Evolutionary conservation across 2,888 invertebrate species (phyloP), one percentile per base, ranked within the genome.

Genomic region (Volucella inanis): DNA sequence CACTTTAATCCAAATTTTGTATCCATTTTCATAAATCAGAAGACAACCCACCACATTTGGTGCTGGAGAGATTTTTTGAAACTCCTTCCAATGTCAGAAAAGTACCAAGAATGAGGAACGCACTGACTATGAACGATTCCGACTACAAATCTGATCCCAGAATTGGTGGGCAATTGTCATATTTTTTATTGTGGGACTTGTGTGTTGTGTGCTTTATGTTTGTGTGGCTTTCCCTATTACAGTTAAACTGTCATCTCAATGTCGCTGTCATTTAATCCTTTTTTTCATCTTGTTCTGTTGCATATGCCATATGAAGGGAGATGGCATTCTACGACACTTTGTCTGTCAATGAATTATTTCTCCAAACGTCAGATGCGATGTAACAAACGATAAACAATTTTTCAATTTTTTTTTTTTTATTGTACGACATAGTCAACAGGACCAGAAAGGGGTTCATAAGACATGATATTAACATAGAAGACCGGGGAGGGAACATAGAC

Each of bases 21-120:
- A 81, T 77, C 85, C 81, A 85, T 64, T 85, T 85, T 76, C 71
- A 85, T 85, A 85, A 85, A 85, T 85, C 85, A 85, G 61, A 54
- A 2, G 4, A 6, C 12, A 57, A 57, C 49, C 10, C 38, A 55
- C 49, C n/a, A 38, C 18, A 39, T 12, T 61, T 4, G 38, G 15
- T 62, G 62, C 52, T 54, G 45, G 31, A 61, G 22, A 22, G 38
- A 22, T 18, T 18, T 18, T 18, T 1, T 18, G 8, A 45, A 11
- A 39, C 49, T 75, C 70, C 57, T 70, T 38, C 49, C 61, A 61
- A 61, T 43, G 31, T 12, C 15, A 59, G 57, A n/a, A 22, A 22
- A 22, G 22, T 4, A 22, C 22, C 62, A 59, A 61, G 50, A 74
- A 55, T 50, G 68, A n/a, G 12, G 47, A 11, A 57, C 39, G 31